phyloP scores from a whole-genome alignment of 2,797 vertebrate genomes.

The Dryobates pubescens region DNA sequence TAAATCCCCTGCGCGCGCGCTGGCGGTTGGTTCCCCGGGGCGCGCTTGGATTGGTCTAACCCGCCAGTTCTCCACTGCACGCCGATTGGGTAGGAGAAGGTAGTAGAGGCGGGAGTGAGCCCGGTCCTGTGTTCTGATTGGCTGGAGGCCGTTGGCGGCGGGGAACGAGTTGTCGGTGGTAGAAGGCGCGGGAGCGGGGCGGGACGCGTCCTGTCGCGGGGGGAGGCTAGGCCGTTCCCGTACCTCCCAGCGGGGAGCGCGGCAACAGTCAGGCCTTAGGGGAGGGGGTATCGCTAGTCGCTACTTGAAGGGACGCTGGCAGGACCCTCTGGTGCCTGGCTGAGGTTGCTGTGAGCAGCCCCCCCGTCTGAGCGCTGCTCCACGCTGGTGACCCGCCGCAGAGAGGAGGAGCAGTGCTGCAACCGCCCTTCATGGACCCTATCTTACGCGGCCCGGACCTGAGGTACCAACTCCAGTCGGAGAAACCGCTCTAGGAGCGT shows the following conservation, averaged over 20 bases:
- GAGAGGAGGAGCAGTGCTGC: neutral
- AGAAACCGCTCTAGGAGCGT: neutral
- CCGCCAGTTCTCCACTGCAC: fast-evolving
- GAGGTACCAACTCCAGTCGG: neutral
- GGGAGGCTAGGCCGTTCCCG: neutral
- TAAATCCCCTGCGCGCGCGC: slow-evolving; percentile 37
- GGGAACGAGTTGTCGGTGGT: fast-evolving
- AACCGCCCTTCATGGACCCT: no score
- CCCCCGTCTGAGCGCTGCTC: neutral
- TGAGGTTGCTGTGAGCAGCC: neutral
- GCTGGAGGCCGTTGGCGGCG: fast-evolving
- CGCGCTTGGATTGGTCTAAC: neutral
- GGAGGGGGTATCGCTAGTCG: neutral
- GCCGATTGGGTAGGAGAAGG: fast-evolving
- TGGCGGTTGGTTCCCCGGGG: neutral
- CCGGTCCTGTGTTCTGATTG: neutral
- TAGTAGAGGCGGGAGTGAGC: fast-evolving
- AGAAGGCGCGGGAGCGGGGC: neutral
- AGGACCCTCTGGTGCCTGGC: neutral
- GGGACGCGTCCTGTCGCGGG: neutral
- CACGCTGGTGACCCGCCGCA: neutral
- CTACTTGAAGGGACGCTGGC: neutral
- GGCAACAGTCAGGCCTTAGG: neutral
- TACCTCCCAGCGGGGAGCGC: neutral
- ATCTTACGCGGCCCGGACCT: neutral